Percentiles rank a stretch among this genome's conserved stretches.
Evolutionary conservation across 2,113 vertebrate species (phyloP).

Genomic region (Strix aluco): DNA sequence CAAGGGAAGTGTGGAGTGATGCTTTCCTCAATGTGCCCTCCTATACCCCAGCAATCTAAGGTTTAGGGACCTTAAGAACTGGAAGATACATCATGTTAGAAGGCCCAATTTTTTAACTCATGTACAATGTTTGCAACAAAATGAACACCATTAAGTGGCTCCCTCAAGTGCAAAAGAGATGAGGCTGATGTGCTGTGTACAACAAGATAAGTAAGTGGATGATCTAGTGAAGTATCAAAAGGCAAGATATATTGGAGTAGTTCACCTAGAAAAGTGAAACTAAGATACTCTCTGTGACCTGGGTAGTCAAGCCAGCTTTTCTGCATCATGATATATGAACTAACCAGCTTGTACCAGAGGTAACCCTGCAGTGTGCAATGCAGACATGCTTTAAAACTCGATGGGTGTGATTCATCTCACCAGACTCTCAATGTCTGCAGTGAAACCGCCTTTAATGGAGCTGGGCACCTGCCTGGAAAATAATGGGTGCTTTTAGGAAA

Average conservation of each 20-base stretch:
- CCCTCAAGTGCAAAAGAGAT: not conserved
- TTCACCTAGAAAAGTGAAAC: not conserved
- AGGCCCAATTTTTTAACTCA: not conserved
- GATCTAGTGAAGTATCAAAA: not conserved
- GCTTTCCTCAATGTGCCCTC: not conserved
- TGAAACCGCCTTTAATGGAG: not conserved
- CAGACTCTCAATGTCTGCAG: not conserved
- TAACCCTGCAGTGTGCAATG: not conserved
- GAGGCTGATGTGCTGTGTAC: not conserved
- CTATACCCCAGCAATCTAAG: not conserved
- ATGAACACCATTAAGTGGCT: not conserved
- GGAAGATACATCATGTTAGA: accelerated
- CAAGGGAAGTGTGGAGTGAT: not conserved
- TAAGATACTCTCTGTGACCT: not conserved
- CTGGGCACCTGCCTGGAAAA: not conserved
- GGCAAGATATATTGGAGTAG: not conserved
- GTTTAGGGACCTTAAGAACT: not conserved
- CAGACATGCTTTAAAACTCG: not conserved
- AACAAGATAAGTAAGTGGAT: not conserved
- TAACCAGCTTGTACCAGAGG: not conserved
- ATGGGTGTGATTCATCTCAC: not conserved
- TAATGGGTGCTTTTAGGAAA: not conserved
- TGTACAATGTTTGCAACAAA: not conserved
- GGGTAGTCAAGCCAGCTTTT: not conserved
- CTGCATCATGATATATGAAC: not conserved